phyloP scores from a whole-genome alignment of 2,888 invertebrate genomes.

The Melieria crassipennis region DNA sequence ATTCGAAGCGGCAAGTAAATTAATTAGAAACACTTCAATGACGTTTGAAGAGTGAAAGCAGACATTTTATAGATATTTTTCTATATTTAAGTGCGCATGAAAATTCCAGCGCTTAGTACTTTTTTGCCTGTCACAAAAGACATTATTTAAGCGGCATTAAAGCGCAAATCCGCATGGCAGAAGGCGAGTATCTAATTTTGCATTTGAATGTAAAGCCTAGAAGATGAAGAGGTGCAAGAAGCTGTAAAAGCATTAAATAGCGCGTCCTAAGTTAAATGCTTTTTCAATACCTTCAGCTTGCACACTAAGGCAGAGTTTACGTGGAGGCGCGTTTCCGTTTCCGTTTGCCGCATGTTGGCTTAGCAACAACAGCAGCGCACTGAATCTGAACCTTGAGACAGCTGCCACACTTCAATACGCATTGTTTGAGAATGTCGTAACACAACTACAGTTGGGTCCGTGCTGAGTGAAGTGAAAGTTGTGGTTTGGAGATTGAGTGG shows the following conservation, averaged over 20 bases:
- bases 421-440: no score
- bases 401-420: neutral
- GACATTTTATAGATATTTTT: constrained; percentile 45
- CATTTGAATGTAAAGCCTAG: neutral
- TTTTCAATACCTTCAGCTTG: no score
- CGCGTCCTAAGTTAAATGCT: no score
- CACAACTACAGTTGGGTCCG: no score
- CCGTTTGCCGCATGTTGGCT: neutral
- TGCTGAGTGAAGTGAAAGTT: no score
- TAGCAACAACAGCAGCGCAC: neutral
- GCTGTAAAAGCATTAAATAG: no score
- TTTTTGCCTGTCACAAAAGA: constrained; percentile 19
- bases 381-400: neutral
- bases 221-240: neutral
- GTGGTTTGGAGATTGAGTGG: no score
- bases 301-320: neutral
- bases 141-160: constrained; percentile 52
- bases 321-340: neutral
- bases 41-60: neutral
- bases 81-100: constrained; percentile 44
- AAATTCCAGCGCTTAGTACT: constrained; percentile 42
- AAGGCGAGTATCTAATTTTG: neutral
- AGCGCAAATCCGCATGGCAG: constrained; percentile 43
- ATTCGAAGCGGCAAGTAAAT: neutral
- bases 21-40: neutral